Evolutionary conservation across 2,888 invertebrate species (phyloP).

Genomic region (Agonopterix arenella): DNA sequence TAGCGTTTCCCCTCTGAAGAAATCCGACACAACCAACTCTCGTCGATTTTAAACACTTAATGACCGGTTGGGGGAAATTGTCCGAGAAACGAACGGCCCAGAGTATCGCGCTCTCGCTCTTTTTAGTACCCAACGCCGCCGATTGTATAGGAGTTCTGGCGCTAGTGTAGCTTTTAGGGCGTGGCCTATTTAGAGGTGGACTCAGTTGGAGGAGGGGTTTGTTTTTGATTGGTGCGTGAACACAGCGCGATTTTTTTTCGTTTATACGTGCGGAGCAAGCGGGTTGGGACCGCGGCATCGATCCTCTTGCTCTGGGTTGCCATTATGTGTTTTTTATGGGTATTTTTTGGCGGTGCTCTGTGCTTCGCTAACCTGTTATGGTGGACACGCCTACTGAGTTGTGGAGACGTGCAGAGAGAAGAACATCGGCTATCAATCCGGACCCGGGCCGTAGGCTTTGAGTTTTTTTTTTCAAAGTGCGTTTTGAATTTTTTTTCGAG

Average conservation of each 20-base stretch:
- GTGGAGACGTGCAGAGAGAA: slow-evolving; percentile 55
- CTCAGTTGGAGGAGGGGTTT: slow-evolving; percentile 38
- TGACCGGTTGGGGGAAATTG: slow-evolving; percentile 76
- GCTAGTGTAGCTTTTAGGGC: slow-evolving; percentile 44
- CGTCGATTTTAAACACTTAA: slow-evolving; percentile 76
- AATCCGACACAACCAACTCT: slow-evolving; percentile 76
- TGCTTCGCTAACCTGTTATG: slow-evolving; percentile 71
- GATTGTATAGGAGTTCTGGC: slow-evolving; percentile 57
- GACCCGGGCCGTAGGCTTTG: slow-evolving; percentile 55
- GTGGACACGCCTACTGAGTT: slow-evolving; percentile 60
- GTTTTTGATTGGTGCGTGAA: slow-evolving; percentile 40
- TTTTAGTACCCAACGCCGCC: slow-evolving; percentile 53
- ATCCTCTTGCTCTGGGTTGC: slow-evolving; percentile 65
- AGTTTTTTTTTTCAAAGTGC: slow-evolving; percentile 46
- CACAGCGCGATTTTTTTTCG: slow-evolving; percentile 61
- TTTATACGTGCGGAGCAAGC: slow-evolving; percentile 54
- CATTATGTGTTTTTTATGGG: slow-evolving; percentile 75
- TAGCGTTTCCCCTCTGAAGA: slow-evolving; percentile 72
- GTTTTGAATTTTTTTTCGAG: slow-evolving; percentile 26
- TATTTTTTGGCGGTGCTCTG: slow-evolving; percentile 71
- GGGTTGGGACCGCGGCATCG: slow-evolving; percentile 69
- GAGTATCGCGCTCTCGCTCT: slow-evolving; percentile 55
- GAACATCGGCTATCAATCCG: slow-evolving; percentile 61
- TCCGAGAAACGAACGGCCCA: slow-evolving; percentile 72
- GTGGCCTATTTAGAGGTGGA: slow-evolving; percentile 45